A percentile compares a stretch with the other conserved stretches of the same genome.
Evolutionary conservation across 2,113 vertebrate species (phyloP).

Genomic region (Crotalus helleri): DNA sequence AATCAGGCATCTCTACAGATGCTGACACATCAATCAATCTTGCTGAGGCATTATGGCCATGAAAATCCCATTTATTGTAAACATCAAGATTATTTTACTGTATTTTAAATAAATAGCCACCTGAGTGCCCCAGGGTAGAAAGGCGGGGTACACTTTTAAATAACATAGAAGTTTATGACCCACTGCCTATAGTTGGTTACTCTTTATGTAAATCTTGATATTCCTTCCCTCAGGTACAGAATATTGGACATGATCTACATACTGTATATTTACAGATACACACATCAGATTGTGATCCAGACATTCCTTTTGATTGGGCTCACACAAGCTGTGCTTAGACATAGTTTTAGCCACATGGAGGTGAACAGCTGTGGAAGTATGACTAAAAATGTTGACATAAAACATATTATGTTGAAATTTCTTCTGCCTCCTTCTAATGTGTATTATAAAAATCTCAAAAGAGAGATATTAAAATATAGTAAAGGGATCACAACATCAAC

Average conservation of each 20-base stretch:
- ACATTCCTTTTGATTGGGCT: not conserved
- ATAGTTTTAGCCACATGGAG: not conserved
- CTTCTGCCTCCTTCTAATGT: not conserved
- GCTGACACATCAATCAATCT: constrained; percentile 5
- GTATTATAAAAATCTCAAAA: not conserved
- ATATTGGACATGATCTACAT: not conserved
- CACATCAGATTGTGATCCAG: not conserved
- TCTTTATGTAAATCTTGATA: not conserved
- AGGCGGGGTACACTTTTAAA: not conserved
- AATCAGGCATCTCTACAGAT: not conserved
- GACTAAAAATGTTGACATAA: not conserved
- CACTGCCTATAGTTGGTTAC: not conserved
- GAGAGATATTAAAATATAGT: not conserved
- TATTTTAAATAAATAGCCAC: not conserved
- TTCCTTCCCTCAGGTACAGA: not conserved
- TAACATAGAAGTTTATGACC: not conserved
- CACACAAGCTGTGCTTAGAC: not conserved
- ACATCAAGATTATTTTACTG: not conserved
- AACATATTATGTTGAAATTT: not conserved
- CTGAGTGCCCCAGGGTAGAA: not conserved
- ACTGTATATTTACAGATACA: not conserved
- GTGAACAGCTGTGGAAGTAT: not conserved
- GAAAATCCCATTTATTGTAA: not conserved
- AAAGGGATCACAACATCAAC: not conserved
- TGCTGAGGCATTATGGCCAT: not conserved